A percentile compares a stretch with the other conserved stretches of the same genome.
These are phyloP conservation scores for Geophilus truncorum DNA, from an alignment of 2,888 invertebrate species.

Conservation along the genomic window DNA sequence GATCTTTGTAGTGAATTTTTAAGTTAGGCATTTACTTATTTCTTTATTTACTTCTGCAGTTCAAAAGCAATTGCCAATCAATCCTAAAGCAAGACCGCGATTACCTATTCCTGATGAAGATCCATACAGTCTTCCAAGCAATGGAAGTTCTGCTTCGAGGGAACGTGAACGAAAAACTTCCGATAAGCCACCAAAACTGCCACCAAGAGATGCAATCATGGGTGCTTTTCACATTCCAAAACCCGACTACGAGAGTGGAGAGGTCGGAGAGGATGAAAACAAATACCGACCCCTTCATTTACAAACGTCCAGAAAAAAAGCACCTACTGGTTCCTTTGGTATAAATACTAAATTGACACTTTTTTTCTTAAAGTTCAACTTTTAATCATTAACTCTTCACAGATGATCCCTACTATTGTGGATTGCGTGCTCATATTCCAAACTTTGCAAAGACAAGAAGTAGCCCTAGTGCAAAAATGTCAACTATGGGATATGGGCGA, in stretches of 20 bases:
- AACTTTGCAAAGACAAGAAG: conserved; percentile 66
- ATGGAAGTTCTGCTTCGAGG: conserved; percentile 43
- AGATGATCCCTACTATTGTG: conserved; percentile 95
- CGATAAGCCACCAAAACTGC: conserved; percentile 86
- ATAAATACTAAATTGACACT: background rate
- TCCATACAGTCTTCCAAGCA: conserved; percentile 81
- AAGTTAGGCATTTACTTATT: background rate
- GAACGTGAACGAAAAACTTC: conserved; percentile 51
- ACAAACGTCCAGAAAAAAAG: conserved; percentile 37
- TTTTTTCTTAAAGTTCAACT: background rate
- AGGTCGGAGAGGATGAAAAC: conserved; percentile 74
- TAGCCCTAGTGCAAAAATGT: background rate
- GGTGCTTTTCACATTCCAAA: conserved; percentile 78
- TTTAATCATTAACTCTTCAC: conserved; percentile 38
- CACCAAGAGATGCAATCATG: conserved; percentile 73
- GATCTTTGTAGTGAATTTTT: too few species aligned
- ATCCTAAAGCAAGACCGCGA: conserved; percentile 84
- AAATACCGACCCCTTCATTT: conserved; percentile 68
- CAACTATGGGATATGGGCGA: background rate
- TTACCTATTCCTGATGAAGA: conserved; percentile 91
- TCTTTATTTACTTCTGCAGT: background rate
- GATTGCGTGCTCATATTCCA: conserved; percentile 82
- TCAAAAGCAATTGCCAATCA: conserved; percentile 45
- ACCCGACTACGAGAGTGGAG: conserved; percentile 93
- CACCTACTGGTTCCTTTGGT: conserved; percentile 31